Evolutionary conservation across 2,797 vertebrate genomes (phyloP), one percentile per base, ranked within the genome.

Genomic region (Margarornis squamiger): DNA sequence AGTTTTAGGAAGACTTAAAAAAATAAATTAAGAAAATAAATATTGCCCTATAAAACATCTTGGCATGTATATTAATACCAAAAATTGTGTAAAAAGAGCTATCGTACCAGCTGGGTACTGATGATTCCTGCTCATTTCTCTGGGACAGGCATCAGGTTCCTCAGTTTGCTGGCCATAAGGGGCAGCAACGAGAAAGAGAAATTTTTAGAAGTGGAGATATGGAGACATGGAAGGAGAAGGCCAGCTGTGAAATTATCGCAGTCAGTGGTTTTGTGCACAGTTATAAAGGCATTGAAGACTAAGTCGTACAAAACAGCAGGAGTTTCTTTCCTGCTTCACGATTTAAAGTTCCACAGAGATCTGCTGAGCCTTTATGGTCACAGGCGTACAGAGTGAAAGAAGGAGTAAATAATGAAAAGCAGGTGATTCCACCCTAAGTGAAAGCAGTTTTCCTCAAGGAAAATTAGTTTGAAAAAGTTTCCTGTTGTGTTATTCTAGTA

Each of bases 271-370:
- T 86, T 51, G 36, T 46, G 43, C 49, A 38, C 14, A 12, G 81
- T 92, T 86, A 68, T 80, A 73, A 90, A 74, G 24, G 45, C 65
- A 32, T 62, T 0, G 38, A 89, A 62, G 81, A 55, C 86, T 84
- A 92, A 94, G 57, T 79, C 6, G 5, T 72, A 59, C 82, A 93
- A 96, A 96, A 51, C 83, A 88, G 89, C 71, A 74, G 72, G 65
- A 74, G 52, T 96, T 83, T 88, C 90, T 93, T 65, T 41, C 77
- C 89, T 24, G 15, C 59, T 74, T 57, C 57, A 12, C 2, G 3
- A 43, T 89, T 96, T 95, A 94, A 93, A 63, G 32, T 90, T 96
- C 79, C 87, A 26, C 43, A 57, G 93, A 75, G 85, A 72, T 94
- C 78, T 90, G 43, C 65, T 83, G 71, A 87, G 41, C 52, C 85